Evolutionary conservation across 1,140 invertebrate species (phyloP).

Genomic region (Drosophila nannoptera): DNA sequence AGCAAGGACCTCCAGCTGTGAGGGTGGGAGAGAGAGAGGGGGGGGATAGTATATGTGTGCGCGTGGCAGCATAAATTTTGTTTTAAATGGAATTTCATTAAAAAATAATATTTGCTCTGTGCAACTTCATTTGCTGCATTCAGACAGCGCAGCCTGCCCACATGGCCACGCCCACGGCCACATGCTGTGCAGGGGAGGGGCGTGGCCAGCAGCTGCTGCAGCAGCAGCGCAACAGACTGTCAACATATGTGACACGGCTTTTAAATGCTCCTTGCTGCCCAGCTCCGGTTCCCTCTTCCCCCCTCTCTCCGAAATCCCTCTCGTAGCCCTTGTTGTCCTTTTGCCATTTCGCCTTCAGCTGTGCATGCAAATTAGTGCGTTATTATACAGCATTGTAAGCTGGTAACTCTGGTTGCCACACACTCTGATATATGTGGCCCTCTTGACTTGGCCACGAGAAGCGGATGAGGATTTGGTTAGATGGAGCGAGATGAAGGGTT

Average conservation of each 20-base stretch:
- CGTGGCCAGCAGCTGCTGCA: slow-evolving; percentile 26
- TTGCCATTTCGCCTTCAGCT: slow-evolving; percentile 20
- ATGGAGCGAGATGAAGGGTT: background rate
- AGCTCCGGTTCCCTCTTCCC: slow-evolving; percentile 19
- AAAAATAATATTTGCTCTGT: slow-evolving; percentile 63
- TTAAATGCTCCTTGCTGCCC: slow-evolving; percentile 41
- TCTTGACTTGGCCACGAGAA: slow-evolving; percentile 49
- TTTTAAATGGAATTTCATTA: slow-evolving; percentile 73
- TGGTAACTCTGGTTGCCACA: slow-evolving; percentile 27
- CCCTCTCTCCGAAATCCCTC: background rate
- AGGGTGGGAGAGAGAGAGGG: too few relatives aligned
- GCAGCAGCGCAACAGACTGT: background rate
- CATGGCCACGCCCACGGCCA: background rate
- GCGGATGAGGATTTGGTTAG: background rate
- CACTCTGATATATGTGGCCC: slow-evolving; percentile 53
- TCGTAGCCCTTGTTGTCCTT: slow-evolving; percentile 15
- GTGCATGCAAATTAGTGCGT: slow-evolving; percentile 71
- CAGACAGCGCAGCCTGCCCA: background rate
- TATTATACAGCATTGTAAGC: slow-evolving; percentile 62
- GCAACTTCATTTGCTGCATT: slow-evolving; percentile 57
- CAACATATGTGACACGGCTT: slow-evolving; percentile 63
- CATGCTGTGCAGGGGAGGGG: slow-evolving; percentile 29
- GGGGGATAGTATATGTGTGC: background rate
- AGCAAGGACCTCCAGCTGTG: background rate
- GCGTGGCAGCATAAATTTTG: slow-evolving; percentile 55